Evolutionary conservation across 2,113 vertebrate species (phyloP), one percentile per base, ranked within the genome.

Genomic region (Muscicapa adusta): DNA sequence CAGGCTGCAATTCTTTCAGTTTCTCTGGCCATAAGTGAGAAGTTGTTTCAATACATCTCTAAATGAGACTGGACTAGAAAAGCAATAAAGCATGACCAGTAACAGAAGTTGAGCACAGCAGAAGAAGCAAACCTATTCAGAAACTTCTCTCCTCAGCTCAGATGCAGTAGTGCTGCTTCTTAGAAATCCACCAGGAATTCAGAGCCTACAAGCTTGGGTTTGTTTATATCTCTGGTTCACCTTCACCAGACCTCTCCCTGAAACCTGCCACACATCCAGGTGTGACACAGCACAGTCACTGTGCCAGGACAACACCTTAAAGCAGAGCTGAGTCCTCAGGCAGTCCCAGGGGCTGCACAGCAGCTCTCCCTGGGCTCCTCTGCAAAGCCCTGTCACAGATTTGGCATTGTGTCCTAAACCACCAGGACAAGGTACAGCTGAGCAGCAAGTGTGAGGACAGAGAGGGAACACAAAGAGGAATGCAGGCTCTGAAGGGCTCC

Each of bases 261-360:
- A 43, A 53, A 50, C 13, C 53, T 82, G 57, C 20, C 50, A 51
- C n/a, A 4, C 0, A 0, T 20, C 51, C 62, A 11, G 0, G 2
- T 29, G 71, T 50, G 47, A 24, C n/a, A 12, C 9, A 68, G 73
- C 78, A 62, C 5, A 0, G 42, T 12, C 34, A 34, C 80, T 11
- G 22, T 34, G 62, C 40, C 53, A 8, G 22, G 66, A 9, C 53
- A 50, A 0, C 51, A 25, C 1, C 29, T 48, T 63, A 38, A 25
- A 34, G 48, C 0, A 31, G 6, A 86, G 36, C 57, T 13, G 20
- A 15, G 28, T 8, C 42, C 74, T 60, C 43, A 56, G 79, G 63
- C n/a, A 68, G 43, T 5, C 50, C 70, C 54, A 43, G 54, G 18
- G 12, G 7, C 45, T 72, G 45, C 36, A 51, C 29, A 70, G 65